Evolutionary conservation across 2,113 vertebrate genomes (phyloP).

Genomic region (Lagenorhynchus albirostris): DNA sequence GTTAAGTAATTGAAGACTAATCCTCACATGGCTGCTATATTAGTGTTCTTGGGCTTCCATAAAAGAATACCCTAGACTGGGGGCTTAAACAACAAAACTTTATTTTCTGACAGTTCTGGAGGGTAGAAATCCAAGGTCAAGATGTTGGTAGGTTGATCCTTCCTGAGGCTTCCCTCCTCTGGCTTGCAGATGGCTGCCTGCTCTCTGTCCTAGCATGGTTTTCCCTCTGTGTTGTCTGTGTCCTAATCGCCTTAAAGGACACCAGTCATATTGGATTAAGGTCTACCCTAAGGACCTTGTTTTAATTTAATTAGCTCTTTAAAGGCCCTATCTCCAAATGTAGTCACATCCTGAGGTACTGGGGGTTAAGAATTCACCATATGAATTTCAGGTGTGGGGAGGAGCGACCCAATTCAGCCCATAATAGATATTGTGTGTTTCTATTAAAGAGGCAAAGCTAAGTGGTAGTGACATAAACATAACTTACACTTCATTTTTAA

Average conservation of each 20-base stretch:
- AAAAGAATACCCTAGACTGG: too few relatives aligned
- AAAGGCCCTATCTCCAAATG: not conserved
- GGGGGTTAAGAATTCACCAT: not conserved
- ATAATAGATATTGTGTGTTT: not conserved
- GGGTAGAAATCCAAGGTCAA: not conserved
- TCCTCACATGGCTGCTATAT: not conserved
- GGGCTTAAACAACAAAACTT: not conserved
- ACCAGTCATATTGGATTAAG: not conserved
- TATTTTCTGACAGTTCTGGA: not conserved
- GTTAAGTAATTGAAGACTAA: not conserved
- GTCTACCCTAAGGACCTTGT: not conserved
- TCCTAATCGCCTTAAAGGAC: not conserved
- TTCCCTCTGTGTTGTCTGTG: not conserved
- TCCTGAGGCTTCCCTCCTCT: not conserved
- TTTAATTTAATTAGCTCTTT: not conserved
- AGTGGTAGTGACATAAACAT: not conserved
- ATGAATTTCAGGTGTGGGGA: not conserved
- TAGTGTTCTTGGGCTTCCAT: not conserved
- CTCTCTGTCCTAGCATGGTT: not conserved
- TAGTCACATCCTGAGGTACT: not conserved
- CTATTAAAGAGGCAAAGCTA: not conserved
- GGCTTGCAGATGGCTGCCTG: not conserved
- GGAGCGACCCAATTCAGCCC: not conserved
- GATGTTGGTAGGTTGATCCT: not conserved
- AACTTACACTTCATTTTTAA: not conserved